These are phyloP conservation scores for Heliconius erato DNA, from an alignment of 2,888 invertebrate genomes.

Conservation along the genomic window DNA sequence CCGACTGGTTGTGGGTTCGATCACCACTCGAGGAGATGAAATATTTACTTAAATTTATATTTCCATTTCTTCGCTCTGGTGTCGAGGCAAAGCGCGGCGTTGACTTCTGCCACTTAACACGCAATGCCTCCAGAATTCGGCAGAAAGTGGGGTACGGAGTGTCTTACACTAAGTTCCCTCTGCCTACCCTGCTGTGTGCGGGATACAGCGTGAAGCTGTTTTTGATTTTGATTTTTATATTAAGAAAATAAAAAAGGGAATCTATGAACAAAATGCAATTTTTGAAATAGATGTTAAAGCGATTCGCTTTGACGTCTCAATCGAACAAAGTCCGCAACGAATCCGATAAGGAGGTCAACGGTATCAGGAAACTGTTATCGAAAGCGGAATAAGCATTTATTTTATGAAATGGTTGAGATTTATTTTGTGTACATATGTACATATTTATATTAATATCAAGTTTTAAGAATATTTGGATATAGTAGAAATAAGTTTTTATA, in stretches of 20 bases:
- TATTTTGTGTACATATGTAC: neutral
- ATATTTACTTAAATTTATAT: no score
- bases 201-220: no score
- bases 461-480: neutral
- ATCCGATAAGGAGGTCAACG: slow-evolving; percentile 58
- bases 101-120: no score
- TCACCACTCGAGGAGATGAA: no score
- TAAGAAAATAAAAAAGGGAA: neutral
- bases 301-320: slow-evolving; percentile 48
- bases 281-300: slow-evolving; percentile 14
- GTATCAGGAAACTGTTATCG: slow-evolving; percentile 56
- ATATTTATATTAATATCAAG: neutral
- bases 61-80: no score
- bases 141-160: no score
- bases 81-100: no score
- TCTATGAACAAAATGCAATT: neutral
- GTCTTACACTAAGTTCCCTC: no score
- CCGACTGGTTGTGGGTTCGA: no score
- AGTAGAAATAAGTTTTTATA: neutral
- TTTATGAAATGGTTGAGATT: slow-evolving; percentile 38
- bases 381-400: slow-evolving; percentile 51
- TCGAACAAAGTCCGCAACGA: slow-evolving; percentile 56
- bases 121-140: no score
- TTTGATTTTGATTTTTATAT: no score
- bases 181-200: no score